These are phyloP conservation scores for Capra hircus DNA, from an alignment of 2,113 vertebrate genomes.

Conservation along the genomic window DNA sequence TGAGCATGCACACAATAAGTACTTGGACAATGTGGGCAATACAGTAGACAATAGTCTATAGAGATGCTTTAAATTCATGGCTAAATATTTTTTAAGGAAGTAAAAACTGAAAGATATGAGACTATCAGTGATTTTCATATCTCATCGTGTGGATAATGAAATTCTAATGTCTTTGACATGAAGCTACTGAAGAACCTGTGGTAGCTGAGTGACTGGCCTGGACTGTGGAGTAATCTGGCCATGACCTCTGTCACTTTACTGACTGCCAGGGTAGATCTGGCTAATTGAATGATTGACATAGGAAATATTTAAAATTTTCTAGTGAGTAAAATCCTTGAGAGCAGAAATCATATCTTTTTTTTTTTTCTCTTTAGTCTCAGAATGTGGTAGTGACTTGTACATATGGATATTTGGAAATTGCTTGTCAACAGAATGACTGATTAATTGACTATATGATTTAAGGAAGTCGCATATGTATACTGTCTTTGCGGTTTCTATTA, in stretches of 20 bases:
- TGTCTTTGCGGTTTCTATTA: neutral
- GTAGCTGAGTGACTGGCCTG: neutral
- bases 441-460: neutral
- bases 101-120: neutral
- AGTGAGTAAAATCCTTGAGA: slow-evolving; percentile 11
- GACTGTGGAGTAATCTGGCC: neutral
- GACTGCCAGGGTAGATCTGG: neutral
- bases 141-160: neutral
- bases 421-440: neutral
- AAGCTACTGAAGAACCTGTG: neutral
- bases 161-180: neutral
- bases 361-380: neutral
- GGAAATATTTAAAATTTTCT: neutral
- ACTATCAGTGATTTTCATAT: neutral
- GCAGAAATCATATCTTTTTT: neutral
- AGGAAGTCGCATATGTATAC: neutral
- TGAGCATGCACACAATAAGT: neutral
- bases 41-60: neutral
- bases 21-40: neutral
- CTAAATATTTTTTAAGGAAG: neutral
- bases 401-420: neutral
- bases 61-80: neutral
- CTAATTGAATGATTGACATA: neutral
- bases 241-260: neutral
- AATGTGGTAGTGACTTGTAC: neutral